These are phyloP conservation scores for Drymodes brunneopygia DNA, from an alignment of 2,113 vertebrate genomes.

Conservation along the genomic window DNA sequence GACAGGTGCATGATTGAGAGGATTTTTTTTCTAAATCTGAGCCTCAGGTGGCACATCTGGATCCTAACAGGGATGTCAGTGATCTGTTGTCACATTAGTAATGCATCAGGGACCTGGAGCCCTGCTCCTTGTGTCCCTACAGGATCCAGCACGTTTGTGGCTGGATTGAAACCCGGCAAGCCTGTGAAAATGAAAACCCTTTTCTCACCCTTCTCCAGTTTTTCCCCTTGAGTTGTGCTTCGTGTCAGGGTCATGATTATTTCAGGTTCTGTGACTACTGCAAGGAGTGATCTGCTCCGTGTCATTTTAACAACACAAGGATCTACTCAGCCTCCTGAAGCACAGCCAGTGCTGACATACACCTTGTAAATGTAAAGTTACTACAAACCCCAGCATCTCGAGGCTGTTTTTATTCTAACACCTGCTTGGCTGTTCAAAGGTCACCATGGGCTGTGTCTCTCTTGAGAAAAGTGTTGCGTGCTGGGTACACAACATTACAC, in stretches of 20 bases:
- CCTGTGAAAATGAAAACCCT: background rate
- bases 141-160: too few relatives aligned
- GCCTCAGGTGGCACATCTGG: background rate
- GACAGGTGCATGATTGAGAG: background rate
- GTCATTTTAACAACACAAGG: background rate
- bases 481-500: slow-evolving; percentile 7
- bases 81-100: background rate
- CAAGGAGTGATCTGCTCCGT: background rate
- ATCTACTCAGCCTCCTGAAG: background rate
- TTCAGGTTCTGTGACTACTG: background rate
- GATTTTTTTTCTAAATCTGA: background rate
- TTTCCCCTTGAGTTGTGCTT: background rate
- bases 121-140: fast-evolving
- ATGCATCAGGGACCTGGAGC: background rate
- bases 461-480: background rate
- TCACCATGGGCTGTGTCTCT: background rate
- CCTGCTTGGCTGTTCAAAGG: background rate
- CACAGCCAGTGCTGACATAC: background rate
- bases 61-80: background rate
- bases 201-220: background rate
- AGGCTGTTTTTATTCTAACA: background rate
- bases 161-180: background rate
- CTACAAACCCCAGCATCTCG: background rate
- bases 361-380: background rate
- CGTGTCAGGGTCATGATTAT: background rate